Evolutionary conservation across 2,797 vertebrate genomes (phyloP).

Genomic region (Melanotaenia parkinsoni): DNA sequence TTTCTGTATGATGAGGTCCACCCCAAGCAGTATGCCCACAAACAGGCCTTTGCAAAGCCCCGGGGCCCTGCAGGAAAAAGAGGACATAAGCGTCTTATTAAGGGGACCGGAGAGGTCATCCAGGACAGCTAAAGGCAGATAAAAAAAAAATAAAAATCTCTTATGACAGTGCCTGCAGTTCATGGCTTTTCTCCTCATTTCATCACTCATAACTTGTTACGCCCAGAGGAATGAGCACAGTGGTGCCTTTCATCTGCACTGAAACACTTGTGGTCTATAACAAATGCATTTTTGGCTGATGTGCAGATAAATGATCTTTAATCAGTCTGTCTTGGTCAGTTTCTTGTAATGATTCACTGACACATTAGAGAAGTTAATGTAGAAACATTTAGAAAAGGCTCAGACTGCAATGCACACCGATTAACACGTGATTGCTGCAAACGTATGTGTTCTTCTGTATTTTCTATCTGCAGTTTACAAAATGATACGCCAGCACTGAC

Average conservation of each 20-base stretch:
- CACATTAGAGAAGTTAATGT: constrained; percentile 11
- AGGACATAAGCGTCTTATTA: constrained; percentile 96
- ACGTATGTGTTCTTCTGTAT: constrained; percentile 29
- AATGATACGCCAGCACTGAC: constrained; percentile 22
- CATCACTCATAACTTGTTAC: constrained; percentile 18
- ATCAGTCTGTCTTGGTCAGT: constrained; percentile 9
- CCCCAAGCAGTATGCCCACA: constrained; percentile 95
- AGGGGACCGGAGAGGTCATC: constrained; percentile 85
- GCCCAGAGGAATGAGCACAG: constrained; percentile 10
- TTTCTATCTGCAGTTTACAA: constrained; percentile 29
- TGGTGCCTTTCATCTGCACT: constrained; percentile 37
- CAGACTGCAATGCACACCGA: not conserved
- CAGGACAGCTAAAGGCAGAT: constrained; percentile 85
- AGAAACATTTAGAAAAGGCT: constrained; percentile 23
- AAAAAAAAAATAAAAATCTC: not conserved
- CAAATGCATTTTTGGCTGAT: constrained; percentile 39
- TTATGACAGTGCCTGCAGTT: constrained; percentile 23
- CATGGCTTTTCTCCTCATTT: constrained; percentile 12
- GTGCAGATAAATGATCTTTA: constrained; percentile 23
- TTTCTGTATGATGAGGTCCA: constrained; percentile 98
- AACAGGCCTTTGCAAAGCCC: constrained; percentile 97
- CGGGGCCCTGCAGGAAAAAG: constrained; percentile 95
- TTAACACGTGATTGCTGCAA: constrained; percentile 26
- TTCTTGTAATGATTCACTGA: constrained; percentile 17
- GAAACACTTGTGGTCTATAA: constrained; percentile 41